Evolutionary conservation across 2,797 vertebrate species (phyloP).

Genomic region (Hemitrygon akajei): DNA sequence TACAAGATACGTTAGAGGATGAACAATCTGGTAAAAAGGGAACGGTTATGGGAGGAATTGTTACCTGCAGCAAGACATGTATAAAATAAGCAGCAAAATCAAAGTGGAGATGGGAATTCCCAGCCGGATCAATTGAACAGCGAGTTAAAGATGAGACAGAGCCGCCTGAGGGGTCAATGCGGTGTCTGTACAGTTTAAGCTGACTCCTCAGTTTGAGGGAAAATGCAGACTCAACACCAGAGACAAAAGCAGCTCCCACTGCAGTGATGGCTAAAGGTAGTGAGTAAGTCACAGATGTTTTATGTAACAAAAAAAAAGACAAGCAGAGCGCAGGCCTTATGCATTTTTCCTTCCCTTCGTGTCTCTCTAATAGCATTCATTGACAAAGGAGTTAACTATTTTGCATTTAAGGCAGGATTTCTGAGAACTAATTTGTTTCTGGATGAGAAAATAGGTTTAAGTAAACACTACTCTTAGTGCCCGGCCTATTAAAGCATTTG

Average conservation of each 20-base stretch:
- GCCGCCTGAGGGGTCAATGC: neutral
- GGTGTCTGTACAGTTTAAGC: neutral
- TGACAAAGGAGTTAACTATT: neutral
- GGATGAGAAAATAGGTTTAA: neutral
- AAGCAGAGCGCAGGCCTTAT: neutral
- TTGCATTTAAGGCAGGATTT: neutral
- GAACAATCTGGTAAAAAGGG: neutral
- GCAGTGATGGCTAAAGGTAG: neutral
- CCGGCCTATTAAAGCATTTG: neutral
- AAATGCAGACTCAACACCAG: neutral
- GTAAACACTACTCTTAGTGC: neutral
- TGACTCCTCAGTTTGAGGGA: neutral
- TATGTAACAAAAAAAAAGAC: neutral
- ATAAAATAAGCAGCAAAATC: neutral
- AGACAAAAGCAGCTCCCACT: neutral
- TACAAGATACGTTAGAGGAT: neutral
- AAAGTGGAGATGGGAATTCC: neutral
- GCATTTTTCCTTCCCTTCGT: neutral
- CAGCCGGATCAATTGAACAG: neutral
- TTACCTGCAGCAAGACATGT: neutral
- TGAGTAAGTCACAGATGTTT: neutral
- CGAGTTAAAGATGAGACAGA: neutral
- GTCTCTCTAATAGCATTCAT: neutral
- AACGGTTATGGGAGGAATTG: neutral
- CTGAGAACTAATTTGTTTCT: neutral